A percentile compares a stretch with the other conserved stretches of the same genome.
phyloP scores from a whole-genome alignment of 2,113 vertebrate genomes.

The Coturnix japonica region DNA sequence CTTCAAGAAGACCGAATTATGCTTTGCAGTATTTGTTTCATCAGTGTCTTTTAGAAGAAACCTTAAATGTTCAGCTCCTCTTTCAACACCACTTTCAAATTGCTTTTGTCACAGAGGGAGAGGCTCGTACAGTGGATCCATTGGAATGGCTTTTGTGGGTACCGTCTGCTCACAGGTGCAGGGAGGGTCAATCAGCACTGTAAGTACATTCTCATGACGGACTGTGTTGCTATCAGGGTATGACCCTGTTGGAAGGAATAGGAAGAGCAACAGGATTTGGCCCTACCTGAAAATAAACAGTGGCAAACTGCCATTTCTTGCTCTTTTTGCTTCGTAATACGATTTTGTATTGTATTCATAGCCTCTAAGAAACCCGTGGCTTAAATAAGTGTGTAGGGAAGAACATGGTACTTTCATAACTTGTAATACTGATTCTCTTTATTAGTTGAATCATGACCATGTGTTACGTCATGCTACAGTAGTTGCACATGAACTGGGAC shows the following conservation, averaged over 20 bases:
- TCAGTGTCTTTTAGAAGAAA: not conserved
- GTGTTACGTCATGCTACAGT: conserved; percentile 76
- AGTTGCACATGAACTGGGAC: conserved; percentile 89
- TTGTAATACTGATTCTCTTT: conserved; percentile 8
- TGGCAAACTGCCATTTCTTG: not conserved
- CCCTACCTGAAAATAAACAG: not conserved
- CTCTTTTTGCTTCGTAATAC: not conserved
- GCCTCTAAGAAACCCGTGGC: not conserved
- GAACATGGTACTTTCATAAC: not conserved
- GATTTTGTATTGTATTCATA: not conserved
- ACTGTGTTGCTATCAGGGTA: not conserved
- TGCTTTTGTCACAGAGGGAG: conserved; percentile 75
- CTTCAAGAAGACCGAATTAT: not conserved
- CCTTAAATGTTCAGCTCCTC: not conserved
- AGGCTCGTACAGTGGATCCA: conserved; percentile 47
- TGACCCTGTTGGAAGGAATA: not conserved
- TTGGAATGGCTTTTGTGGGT: conserved; percentile 90
- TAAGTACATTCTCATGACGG: conserved; percentile 64
- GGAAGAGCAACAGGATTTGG: not conserved
- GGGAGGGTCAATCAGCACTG: conserved; percentile 84
- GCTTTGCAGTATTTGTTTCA: not conserved
- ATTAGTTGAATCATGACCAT: conserved; percentile 60
- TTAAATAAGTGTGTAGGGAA: not conserved
- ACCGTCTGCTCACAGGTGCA: conserved; percentile 78
- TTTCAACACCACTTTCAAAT: not conserved